Base-by-base conservation (phyloP, 1,140 invertebrate genomes). In the Ceratina calcarata region DNA sequence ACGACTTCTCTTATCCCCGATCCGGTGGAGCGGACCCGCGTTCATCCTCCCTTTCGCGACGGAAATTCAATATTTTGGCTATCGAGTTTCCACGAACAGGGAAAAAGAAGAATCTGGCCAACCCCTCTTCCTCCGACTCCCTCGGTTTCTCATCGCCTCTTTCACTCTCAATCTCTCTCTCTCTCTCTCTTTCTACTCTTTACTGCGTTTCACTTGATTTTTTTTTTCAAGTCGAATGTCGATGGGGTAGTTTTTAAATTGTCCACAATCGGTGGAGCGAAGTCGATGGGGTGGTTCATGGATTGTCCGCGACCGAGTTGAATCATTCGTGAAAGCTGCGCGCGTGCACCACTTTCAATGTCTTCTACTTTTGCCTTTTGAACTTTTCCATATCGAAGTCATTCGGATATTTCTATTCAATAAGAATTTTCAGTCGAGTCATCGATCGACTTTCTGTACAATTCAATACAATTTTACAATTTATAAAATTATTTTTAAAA, bases 61-160 rank as follows among this genome's bases (percentile, higher is more conserved):
- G 78, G 88, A 90, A 89, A 91, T 88, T 88, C 87, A 89, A 90
- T 90, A 91, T 90, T 91, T 91, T 90, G 89, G 86, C 89, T 90
- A 91, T 90, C 89, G 86, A 88, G 74, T 90, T 91, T 87, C 87
- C 68, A 67, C 45, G 22, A 45, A 16, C 51, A 64, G 24, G n/a
- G 69, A 37, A 4, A 37, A 18, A 73, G 67, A 16, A 55, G 13
- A 22, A 60, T 45, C 58, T 65, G 67, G 45, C 53, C 58, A 10
- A 45, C 37, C 37, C 61, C 49, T 22, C 58, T 16, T 22, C 10
- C 22, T 1, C n/a, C n/a, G n/a, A n/a, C n/a, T n/a, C n/a, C n/a
- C n/a, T n/a, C n/a, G n/a, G n/a, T n/a, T n/a, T n/a, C n/a, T n/a
- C n/a, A n/a, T n/a, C n/a, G n/a, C n/a, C n/a, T n/a, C n/a, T n/a